Conservation (phyloP, 2,797 vertebrate species). For the Artibeus jamaicensis region DNA sequence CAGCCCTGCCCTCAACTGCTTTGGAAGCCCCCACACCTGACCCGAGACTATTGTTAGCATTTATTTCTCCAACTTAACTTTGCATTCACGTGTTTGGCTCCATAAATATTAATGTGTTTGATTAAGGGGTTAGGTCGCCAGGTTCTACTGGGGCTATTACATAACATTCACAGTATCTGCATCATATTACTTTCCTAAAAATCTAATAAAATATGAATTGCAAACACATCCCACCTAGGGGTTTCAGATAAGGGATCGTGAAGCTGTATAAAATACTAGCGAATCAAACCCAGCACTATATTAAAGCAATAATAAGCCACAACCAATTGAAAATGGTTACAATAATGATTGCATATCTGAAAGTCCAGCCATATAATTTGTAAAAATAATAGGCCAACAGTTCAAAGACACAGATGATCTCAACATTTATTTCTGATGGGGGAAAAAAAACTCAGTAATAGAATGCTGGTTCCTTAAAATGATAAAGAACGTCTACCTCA, state of each 20-base stretch:
- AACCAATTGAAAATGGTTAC: slow-evolving; percentile 60
- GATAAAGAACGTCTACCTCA: neutral
- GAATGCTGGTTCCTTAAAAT: neutral
- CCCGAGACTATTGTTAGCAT: neutral
- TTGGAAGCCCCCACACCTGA: neutral
- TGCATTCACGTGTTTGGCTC: neutral
- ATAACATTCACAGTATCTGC: slow-evolving; percentile 21
- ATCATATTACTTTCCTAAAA: slow-evolving; percentile 43
- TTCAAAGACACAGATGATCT: slow-evolving; percentile 21
- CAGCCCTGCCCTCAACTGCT: neutral
- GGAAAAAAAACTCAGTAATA: neutral
- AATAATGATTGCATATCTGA: slow-evolving; percentile 42
- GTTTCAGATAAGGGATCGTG: slow-evolving; percentile 41
- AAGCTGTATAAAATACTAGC: slow-evolving; percentile 38
- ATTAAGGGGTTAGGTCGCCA: neutral
- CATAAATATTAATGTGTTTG: slow-evolving; percentile 30
- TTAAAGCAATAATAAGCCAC: slow-evolving; percentile 54
- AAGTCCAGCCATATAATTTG: slow-evolving; percentile 36
- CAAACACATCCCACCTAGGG: slow-evolving; percentile 49
- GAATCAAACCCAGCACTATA: slow-evolving; percentile 50
- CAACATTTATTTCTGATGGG: slow-evolving; percentile 29
- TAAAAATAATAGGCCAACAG: slow-evolving; percentile 35
- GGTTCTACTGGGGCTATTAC: slow-evolving; percentile 15
- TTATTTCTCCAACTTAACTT: neutral
- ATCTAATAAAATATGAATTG: slow-evolving; percentile 60